Conservation (phyloP, 2,113 vertebrate species). For the Colistium nudipinnis region DNA sequence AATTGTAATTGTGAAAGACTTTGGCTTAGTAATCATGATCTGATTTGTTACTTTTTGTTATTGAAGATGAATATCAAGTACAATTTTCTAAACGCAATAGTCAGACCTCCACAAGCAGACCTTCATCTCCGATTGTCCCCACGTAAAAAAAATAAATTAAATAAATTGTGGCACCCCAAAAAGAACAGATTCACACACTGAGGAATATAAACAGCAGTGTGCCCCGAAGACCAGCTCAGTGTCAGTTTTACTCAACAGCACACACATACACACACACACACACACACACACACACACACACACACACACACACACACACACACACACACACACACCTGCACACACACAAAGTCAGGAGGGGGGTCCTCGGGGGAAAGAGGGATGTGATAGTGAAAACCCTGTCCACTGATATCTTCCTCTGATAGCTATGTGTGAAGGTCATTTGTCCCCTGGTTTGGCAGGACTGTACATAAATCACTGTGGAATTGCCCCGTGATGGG, state of each 20-base stretch:
- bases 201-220: slow-evolving; percentile 28
- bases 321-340: slow-evolving; percentile 37
- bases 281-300: slow-evolving; percentile 14
- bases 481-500: slow-evolving; percentile 80
- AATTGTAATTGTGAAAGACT: not conserved
- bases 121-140: slow-evolving; percentile 42
- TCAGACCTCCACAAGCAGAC: slow-evolving; percentile 21
- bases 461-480: slow-evolving; percentile 78
- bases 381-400: slow-evolving; percentile 68
- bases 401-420: slow-evolving; percentile 77
- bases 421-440: slow-evolving; percentile 81
- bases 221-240: slow-evolving; percentile 62
- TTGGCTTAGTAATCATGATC: not conserved
- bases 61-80: not conserved
- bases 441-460: slow-evolving; percentile 70
- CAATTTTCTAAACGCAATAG: slow-evolving; percentile 19
- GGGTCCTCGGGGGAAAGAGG: slow-evolving; percentile 31
- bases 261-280: slow-evolving; percentile 25
- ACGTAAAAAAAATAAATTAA: too few relatives aligned
- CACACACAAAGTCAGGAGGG: slow-evolving; percentile 38
- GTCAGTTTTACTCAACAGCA: slow-evolving; percentile 70
- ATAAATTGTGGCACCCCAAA: not conserved
- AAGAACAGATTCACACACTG: slow-evolving; percentile 40
- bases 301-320: slow-evolving; percentile 33
- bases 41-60: slow-evolving; percentile 7